Percentiles rank a stretch among this genome's conserved stretches.
These are phyloP conservation scores for Cryptops parisi DNA, from an alignment of 2,888 invertebrate species.

Conservation along the genomic window DNA sequence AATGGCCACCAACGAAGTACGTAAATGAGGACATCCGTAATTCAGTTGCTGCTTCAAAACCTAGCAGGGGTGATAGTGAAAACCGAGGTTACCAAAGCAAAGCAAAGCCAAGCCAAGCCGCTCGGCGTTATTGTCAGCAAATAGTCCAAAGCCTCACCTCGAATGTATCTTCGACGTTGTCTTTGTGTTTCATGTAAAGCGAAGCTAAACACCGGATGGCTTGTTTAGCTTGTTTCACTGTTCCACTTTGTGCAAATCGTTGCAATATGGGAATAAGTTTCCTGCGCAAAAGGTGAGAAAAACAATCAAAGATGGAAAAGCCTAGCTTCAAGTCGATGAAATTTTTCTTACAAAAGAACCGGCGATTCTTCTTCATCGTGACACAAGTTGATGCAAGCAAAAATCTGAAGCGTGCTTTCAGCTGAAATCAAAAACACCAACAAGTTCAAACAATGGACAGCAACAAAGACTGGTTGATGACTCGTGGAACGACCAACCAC, in stretches of 20 bases:
- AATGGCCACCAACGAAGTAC: slow-evolving; percentile 83
- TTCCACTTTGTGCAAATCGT: slow-evolving; percentile 73
- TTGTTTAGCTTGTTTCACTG: slow-evolving; percentile 91
- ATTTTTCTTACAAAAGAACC: too few species aligned
- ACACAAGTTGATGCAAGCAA: too few species aligned
- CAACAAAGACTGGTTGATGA: too few species aligned
- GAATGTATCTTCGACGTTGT: slow-evolving; percentile 64
- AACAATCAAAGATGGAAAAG: too few species aligned
- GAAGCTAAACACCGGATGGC: slow-evolving; percentile 68
- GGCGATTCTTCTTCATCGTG: too few species aligned
- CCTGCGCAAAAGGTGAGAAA: too few species aligned
- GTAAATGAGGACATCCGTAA: slow-evolving; percentile 44
- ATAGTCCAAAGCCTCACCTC: slow-evolving; percentile 42
- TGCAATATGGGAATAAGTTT: slow-evolving; percentile 72
- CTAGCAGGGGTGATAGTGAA: too few species aligned
- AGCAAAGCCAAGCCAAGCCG: too few species aligned
- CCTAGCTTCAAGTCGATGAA: too few species aligned
- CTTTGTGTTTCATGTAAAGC: slow-evolving; percentile 35
- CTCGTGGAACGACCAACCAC: slow-evolving; percentile 10
- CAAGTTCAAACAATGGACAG: too few species aligned
- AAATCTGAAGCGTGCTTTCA: slow-evolving; percentile 30
- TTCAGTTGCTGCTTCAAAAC: slow-evolving; percentile 7
- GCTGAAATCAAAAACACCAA: slow-evolving; percentile 21
- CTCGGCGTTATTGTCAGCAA: neutral
- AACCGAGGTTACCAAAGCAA: too few species aligned